Evolutionary conservation across 2,113 vertebrate genomes (phyloP), one percentile per base, ranked within the genome.

Genomic region (Pluvianellus socialis): DNA sequence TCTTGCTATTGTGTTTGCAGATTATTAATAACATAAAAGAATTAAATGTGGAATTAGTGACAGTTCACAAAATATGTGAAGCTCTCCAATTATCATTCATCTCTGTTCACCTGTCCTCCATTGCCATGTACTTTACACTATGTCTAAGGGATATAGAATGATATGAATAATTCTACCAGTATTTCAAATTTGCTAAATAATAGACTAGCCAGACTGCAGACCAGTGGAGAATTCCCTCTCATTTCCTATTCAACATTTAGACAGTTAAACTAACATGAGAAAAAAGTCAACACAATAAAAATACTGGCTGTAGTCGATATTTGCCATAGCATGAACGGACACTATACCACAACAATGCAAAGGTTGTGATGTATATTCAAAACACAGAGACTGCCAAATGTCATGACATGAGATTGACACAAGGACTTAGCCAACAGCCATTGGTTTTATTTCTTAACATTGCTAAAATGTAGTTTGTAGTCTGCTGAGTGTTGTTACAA

Each of bases 41-140:
- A 71, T 58, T 56, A 71, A 10, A 28, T 9, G 58, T 33, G 18
- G 45, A 65, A 52, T 85, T 71, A 45, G 9, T 63, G 30, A 23
- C 6, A 47, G 7, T 33, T 73, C 58, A 74, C 53, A 58, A 87
- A 92, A 65, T 42, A 81, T 5, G 5, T 47, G 26, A 53, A 42
- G 9, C 6, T 45, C 28, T n/a, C 18, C 16, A 10, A 52, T 52
- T 63, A 30, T 16, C 49, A 6, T 44, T 87, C 10, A 40, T 33
- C 12, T 52, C 45, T 73, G 10, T 50, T 71, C 16, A 71, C 7
- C 18, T 55, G 17, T 33, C 7, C 12, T 80, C 49, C 23, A 27
- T 10, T 49, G 5, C 7, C 18, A 14, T 23, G 26, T 71, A 16
- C 2, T 9, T 89, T 52, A 47, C 5, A 40, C 0, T 1, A 28